These are phyloP conservation scores for Bos indicus DNA, from an alignment of 2,113 vertebrate species.

Conservation along the genomic window DNA sequence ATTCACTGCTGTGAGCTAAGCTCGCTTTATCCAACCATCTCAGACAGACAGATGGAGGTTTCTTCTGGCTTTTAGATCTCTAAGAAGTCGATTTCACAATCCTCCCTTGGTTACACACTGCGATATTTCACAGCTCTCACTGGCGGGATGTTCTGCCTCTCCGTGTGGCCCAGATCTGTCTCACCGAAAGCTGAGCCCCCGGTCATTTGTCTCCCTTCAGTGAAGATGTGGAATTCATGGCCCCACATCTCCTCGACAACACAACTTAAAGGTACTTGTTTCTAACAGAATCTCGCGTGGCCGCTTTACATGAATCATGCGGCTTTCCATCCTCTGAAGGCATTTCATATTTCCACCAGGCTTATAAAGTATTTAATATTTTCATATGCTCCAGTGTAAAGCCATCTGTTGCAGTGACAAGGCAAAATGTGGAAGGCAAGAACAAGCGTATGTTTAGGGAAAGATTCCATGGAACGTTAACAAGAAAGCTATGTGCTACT, in stretches of 20 bases:
- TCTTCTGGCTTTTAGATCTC: slow-evolving; percentile 2
- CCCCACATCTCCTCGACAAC: neutral
- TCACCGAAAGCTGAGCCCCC: neutral
- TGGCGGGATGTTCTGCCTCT: neutral
- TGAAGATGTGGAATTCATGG: neutral
- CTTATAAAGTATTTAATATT: slow-evolving; percentile 81
- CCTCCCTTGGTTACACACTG: neutral
- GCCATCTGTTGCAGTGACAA: slow-evolving; percentile 79
- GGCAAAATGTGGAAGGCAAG: slow-evolving; percentile 74
- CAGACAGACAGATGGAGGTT: slow-evolving; percentile 25
- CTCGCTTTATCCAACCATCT: neutral
- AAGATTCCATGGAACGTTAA: slow-evolving; percentile 66
- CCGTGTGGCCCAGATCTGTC: neutral
- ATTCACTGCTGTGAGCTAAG: neutral
- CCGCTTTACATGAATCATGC: neutral
- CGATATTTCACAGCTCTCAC: neutral
- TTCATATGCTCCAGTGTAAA: slow-evolving; percentile 80
- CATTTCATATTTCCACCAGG: slow-evolving; percentile 58
- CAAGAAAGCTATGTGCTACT: slow-evolving; percentile 42
- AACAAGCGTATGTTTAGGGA: slow-evolving; percentile 75
- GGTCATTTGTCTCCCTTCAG: neutral
- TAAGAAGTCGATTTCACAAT: neutral
- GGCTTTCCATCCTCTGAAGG: slow-evolving; percentile 34
- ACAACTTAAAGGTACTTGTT: neutral
- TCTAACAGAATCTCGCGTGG: neutral